These are phyloP conservation scores for Nasua narica DNA, from an alignment of 2,797 vertebrate species.

Conservation along the genomic window DNA sequence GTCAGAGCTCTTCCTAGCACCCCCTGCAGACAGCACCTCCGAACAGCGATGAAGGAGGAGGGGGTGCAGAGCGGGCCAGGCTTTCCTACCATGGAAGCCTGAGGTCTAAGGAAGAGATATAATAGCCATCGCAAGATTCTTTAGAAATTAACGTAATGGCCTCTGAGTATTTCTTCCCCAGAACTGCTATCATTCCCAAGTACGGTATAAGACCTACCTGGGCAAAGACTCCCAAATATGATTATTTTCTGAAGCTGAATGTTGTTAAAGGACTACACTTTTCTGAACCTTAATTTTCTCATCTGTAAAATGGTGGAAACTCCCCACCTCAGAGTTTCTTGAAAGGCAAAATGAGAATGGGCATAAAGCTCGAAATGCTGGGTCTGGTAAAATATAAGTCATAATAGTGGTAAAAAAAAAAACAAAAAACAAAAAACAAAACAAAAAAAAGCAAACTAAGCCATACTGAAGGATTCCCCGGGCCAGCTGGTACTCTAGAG, in stretches of 20 bases:
- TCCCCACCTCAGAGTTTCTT: background rate
- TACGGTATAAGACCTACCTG: background rate
- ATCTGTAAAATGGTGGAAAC: background rate
- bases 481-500: background rate
- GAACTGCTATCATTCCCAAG: background rate
- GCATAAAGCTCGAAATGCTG: background rate
- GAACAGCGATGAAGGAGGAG: background rate
- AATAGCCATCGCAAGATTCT: background rate
- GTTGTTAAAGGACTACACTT: background rate
- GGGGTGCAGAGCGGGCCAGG: rapidly evolving
- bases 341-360: background rate
- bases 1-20: background rate
- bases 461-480: rapidly evolving
- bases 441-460: no score
- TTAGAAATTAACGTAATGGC: background rate
- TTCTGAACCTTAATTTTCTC: background rate
- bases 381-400: background rate
- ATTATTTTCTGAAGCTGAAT: background rate
- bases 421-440: no score
- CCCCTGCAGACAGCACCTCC: background rate
- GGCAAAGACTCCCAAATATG: background rate
- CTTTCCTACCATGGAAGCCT: background rate
- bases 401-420: no score
- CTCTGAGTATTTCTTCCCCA: background rate
- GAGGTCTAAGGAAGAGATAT: background rate